phyloP scores from a whole-genome alignment of 2,113 vertebrate genomes.

The Ceuthmochares aereus region DNA sequence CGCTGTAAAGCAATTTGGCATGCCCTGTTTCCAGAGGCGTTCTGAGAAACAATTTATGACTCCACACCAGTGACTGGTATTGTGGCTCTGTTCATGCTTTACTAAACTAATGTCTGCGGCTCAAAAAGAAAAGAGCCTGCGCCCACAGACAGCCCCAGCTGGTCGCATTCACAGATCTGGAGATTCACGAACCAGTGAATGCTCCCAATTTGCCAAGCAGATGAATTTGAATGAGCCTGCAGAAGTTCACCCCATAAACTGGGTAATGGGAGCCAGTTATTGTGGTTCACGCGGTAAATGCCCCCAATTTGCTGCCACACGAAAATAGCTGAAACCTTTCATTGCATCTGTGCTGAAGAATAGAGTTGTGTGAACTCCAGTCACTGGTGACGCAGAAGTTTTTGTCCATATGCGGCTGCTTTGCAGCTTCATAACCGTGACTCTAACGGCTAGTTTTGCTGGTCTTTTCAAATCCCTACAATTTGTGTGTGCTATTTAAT shows the following conservation, averaged over 20 bases:
- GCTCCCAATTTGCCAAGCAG: slow-evolving; percentile 27
- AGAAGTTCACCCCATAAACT: background rate
- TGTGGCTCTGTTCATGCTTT: background rate
- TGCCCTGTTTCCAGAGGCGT: background rate
- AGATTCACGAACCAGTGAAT: background rate
- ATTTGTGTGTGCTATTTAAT: background rate
- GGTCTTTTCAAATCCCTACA: background rate
- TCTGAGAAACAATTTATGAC: slow-evolving; percentile 27
- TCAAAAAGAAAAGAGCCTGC: rapidly evolving
- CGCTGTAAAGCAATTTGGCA: slow-evolving; percentile 21
- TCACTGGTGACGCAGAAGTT: background rate
- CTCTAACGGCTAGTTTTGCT: background rate
- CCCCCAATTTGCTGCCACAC: background rate
- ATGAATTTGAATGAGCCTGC: background rate
- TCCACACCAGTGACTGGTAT: background rate
- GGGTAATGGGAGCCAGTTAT: background rate
- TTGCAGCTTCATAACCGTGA: background rate
- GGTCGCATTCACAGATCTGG: background rate
- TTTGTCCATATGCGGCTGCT: background rate
- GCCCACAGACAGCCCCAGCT: background rate
- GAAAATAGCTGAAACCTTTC: background rate
- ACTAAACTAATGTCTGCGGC: slow-evolving; percentile 4
- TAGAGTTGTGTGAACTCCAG: background rate
- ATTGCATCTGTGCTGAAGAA: background rate
- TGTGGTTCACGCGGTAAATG: background rate